phyloP scores from a whole-genome alignment of 1,140 invertebrate genomes.

The Cyrtorhinus lividipennis region DNA sequence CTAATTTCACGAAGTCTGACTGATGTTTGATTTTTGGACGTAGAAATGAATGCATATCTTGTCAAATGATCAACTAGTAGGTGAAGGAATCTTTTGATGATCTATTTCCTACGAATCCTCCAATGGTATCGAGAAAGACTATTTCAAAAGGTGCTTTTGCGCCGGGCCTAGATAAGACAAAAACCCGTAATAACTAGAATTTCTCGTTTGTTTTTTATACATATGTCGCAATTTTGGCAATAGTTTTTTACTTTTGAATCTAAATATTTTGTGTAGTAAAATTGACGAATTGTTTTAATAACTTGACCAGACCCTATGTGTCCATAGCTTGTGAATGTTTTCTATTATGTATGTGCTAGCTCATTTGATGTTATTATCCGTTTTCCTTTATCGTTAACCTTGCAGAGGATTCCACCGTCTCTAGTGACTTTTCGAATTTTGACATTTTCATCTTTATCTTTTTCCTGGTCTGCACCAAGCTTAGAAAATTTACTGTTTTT shows the following conservation, averaged over 20 bases:
- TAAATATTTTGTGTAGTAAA: slow-evolving; percentile 24
- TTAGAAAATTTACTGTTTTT: slow-evolving; percentile 2
- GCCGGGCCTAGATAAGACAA: slow-evolving; percentile 10
- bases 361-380: slow-evolving; percentile 3
- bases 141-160: slow-evolving; percentile 28
- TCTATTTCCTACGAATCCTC: slow-evolving; percentile 22
- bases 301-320: not conserved
- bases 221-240: slow-evolving; percentile 28
- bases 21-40: slow-evolving; percentile 18
- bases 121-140: slow-evolving; percentile 27
- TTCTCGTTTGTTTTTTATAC: slow-evolving; percentile 22
- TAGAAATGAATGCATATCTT: slow-evolving; percentile 22
- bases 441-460: not conserved
- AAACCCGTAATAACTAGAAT: not conserved
- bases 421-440: not conserved
- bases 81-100: slow-evolving; percentile 25
- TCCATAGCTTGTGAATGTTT: slow-evolving; percentile 11
- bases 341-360: slow-evolving; percentile 12
- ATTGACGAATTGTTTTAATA: not conserved
- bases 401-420: not conserved
- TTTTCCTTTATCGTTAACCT: slow-evolving; percentile 4
- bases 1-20: not conserved
- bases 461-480: slow-evolving; percentile 10
- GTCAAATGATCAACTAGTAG: slow-evolving; percentile 25
- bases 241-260: slow-evolving; percentile 19